phyloP scores from a whole-genome alignment of 2,113 vertebrate genomes.

The Odobenus rosmarus region DNA sequence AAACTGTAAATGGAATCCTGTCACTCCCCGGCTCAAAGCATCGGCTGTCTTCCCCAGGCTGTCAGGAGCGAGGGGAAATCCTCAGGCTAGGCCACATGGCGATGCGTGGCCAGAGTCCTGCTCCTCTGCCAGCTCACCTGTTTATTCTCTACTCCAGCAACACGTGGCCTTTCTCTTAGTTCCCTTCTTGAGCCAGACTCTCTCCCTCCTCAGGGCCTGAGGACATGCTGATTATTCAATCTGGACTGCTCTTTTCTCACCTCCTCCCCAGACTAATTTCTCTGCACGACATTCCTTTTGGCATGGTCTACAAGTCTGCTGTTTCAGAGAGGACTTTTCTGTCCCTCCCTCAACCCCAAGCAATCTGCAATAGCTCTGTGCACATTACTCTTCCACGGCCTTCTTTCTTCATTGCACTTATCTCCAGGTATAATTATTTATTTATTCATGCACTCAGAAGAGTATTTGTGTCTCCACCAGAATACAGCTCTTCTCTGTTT shows the following conservation, averaged over 20 bases:
- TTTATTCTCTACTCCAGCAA: not conserved
- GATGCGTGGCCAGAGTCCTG: accelerated
- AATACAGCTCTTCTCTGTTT: not conserved
- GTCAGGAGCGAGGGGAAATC: not conserved
- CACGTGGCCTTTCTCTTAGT: not conserved
- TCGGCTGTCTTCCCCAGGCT: not conserved
- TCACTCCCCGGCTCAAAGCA: not conserved
- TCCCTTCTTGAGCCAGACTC: accelerated
- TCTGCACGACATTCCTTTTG: not conserved
- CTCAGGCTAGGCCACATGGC: not conserved
- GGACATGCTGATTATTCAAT: not conserved
- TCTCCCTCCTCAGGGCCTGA: not conserved
- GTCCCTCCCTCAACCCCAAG: accelerated
- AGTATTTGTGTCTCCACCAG: accelerated
- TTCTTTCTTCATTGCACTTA: not conserved
- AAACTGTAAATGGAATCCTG: not conserved
- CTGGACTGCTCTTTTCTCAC: not conserved
- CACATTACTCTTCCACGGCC: not conserved
- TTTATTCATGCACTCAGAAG: not conserved
- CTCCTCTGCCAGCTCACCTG: accelerated
- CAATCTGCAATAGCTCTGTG: not conserved
- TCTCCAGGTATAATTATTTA: not conserved
- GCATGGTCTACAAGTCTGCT: no score
- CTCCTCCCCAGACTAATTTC: not conserved
- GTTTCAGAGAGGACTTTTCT: not conserved